Evolutionary conservation across 2,888 invertebrate species (phyloP), one percentile per base, ranked within the genome.

Genomic region (Pyrgus malvae): DNA sequence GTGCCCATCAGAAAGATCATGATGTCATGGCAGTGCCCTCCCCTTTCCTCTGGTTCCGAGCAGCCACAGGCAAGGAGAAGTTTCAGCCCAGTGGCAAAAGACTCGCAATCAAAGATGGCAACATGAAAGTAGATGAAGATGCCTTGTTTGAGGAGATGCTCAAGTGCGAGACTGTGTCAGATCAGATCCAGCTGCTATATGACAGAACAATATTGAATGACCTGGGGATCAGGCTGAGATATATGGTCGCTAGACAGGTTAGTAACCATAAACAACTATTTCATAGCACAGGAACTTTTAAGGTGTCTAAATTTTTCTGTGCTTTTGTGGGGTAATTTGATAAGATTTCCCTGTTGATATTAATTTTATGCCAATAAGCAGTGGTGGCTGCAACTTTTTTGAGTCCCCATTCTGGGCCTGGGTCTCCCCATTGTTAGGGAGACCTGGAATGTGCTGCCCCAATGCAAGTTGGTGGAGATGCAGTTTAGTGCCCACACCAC

Each of bases 31-130:
- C 95, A 0, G 90, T 93, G 0, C 86, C 91, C 8, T 95, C 95
- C 0, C 93, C 93, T 1, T 94, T 95, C 72, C 72, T 96, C 3
- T 95, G 95, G 95, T 95, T 96, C 72, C 87, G 92, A 56, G 91
- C 93, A 0, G 71, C 74, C 1, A 17, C 68, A 0, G 76, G 79
- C 0, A 80, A 73, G 49, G 71, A 74, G 33, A 76, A 70, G 50
- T 65, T 65, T 8, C 17, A 50, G 1, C 62, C 69, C 0, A 58
- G 35, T 8, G 37, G 61, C 9, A 59, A 61, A 38, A 40, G 57
- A 9, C 59, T 88, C 2, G 35, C 63, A 1, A 69, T 79, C 0
- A 76, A 87, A 55, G 85, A 93, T 73, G 93, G 93, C 0, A 90
- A 79, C 31, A 66, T 74, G 17, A 64, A 71, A 25, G 64, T 90